Evolutionary conservation across 2,113 vertebrate genomes (phyloP), one percentile per base, ranked within the genome.

Genomic region (Menidia beryllina): DNA sequence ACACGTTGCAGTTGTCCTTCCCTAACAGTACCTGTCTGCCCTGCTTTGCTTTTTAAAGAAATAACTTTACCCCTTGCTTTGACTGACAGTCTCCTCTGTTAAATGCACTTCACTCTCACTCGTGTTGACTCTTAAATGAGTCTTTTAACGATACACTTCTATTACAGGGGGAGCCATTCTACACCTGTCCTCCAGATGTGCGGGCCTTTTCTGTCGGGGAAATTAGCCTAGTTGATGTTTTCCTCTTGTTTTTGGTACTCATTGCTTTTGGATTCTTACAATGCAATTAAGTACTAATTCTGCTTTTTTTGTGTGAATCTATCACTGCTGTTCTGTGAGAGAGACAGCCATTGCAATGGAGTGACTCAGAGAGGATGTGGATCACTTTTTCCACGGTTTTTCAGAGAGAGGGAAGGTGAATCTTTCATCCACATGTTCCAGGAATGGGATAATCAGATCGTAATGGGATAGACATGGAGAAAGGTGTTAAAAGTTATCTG

Each of bases 101-200:
- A 60, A 56, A 68, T 72, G 63, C 30, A 34, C 24, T 63, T 80
- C 59, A 58, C 83, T 82, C 54, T 73, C 24, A 19, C 76, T 79
- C 88, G 74, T 68, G 73, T 45, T 65, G 64, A 57, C 53, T 65
- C 69, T 75, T 78, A 74, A 83, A 79, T 63, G 48, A 77, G 81
- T 80, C 73, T 82, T 88, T 84, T 79, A 83, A 54, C 62, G 63
- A 81, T 81, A 84, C 75, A 79, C 78, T 79, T 82, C 66, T 77
- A 81, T 79, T 79, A 66, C 66, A 24, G 63, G 62, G 72, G 63
- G 69, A 78, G 59, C 56, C 53, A 58, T n/a, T 30, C 76, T 65
- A 52, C 91, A 89, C 91, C 88, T 92, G 91, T 83, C 74, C 12
- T 71, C 90, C 91, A 91, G 88, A 92, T 92, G 87, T 88, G 86